Base-by-base conservation (phyloP, 2,113 vertebrate species). In the Rhombomys opimus region DNA sequence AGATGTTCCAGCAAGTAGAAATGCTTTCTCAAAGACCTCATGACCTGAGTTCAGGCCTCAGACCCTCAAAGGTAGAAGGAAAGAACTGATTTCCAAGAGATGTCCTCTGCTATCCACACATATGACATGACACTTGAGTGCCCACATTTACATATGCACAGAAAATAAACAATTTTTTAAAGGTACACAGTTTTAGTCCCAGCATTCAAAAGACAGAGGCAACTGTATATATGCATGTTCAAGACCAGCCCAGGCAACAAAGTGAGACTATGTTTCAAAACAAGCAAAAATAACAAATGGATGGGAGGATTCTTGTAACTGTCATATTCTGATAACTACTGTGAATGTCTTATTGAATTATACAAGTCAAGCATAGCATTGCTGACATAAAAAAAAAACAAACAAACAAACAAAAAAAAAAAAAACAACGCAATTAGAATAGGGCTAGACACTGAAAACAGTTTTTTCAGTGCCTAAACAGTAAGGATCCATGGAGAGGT, bases 321-420 rank as follows among this genome's bases (percentile, higher is more conserved):
- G 59, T 41, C 13, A 87, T 81, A 80, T 54, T 82, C 78, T 89
- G 65, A 81, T 85, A 73, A 95, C 65, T 32, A 82, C n/a, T 82
- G 80, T 61, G n/a, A 82, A 82, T 15, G 35, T 38, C n/a, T 23
- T 61, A 61, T 75, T 75, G 38, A 41, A 75, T 46, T 41, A 46
- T 25, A 75, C 38, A n/a, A 72, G 32, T 93, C 50, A 89, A 94
- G 73, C 68, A 89, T n/a, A 73, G 73, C 91, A 89, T 68, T 65
- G 82, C 50, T 87, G 18, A 95, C 81, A 95, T 70, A 63, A 78
- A 65, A 76, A 95, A 94, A 35, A 81, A 91, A 20, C 96, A 95
- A 95, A 88, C 11, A 41, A 95, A 94, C 38, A 81, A 91, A 20
- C 96, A 95, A 95, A 88, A 22, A 41, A 10, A 12, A 57, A 57